Conservation (phyloP, 2,888 invertebrate genomes). For the Lobophora halterata region DNA sequence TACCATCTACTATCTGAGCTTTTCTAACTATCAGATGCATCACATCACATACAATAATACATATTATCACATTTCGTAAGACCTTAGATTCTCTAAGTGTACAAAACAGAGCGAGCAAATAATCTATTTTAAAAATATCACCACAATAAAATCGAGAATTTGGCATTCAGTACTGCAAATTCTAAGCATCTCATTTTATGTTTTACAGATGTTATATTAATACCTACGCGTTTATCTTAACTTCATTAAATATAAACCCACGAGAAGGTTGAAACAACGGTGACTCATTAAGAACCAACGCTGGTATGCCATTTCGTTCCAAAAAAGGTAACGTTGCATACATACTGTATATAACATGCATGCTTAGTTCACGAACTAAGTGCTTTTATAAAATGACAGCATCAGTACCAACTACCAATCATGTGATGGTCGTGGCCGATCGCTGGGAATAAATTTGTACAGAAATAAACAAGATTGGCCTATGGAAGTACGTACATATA, state of each 20-base stretch:
- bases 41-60: no score
- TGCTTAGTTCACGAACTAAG: slow-evolving; percentile 20
- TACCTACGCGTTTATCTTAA: background rate
- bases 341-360: slow-evolving; percentile 17
- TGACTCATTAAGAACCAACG: slow-evolving; percentile 27
- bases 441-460: slow-evolving; percentile 16
- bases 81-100: no score
- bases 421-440: slow-evolving; percentile 20
- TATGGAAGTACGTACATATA: slow-evolving; percentile 11
- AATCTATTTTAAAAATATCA: no score
- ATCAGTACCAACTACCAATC: slow-evolving; percentile 10
- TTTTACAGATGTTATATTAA: background rate
- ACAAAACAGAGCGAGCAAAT: no score
- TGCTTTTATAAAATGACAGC: slow-evolving; percentile 23
- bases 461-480: slow-evolving; percentile 23
- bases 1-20: no score
- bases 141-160: no score
- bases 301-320: slow-evolving; percentile 20
- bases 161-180: no score
- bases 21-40: no score
- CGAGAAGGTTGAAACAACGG: slow-evolving; percentile 12
- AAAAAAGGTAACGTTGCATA: slow-evolving; percentile 27
- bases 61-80: no score
- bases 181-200: slow-evolving; percentile 3
- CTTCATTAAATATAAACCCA: slow-evolving; percentile 9